A percentile compares a stretch with the other conserved stretches of the same genome.
phyloP scores from a whole-genome alignment of 1,140 invertebrate genomes.

The Procambarus virginalis region DNA sequence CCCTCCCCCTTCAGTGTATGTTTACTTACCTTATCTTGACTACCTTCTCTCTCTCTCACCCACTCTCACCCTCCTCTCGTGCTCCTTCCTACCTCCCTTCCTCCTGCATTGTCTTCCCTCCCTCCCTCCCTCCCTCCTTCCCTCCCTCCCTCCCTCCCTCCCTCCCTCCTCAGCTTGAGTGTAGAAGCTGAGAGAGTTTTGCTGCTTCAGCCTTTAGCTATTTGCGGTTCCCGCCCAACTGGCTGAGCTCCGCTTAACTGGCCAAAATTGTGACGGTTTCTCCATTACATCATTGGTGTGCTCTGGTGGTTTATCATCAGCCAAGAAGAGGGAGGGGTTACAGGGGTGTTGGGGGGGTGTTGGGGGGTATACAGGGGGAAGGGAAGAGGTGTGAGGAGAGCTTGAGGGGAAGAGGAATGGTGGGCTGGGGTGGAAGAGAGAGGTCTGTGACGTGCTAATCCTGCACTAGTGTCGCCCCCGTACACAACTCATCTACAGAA shows the following conservation, averaged over 20 bases:
- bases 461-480: too few relatives aligned
- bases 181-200: not conserved
- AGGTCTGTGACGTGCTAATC: not conserved
- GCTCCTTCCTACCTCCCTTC: not conserved
- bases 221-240: not conserved
- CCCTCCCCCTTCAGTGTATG: not conserved
- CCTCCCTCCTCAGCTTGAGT: not conserved
- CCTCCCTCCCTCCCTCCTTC: not conserved
- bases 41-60: not conserved
- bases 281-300: not conserved
- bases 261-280: not conserved
- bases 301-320: not conserved
- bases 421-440: not conserved
- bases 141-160: constrained; percentile 3
- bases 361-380: not conserved
- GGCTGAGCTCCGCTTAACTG: not conserved
- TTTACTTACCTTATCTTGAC: not conserved
- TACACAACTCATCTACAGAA: too few relatives aligned
- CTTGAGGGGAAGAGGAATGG: not conserved
- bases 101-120: not conserved
- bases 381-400: not conserved
- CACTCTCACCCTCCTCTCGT: not conserved
- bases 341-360: not conserved
- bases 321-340: too few relatives aligned
- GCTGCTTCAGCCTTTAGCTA: not conserved